phyloP scores from a whole-genome alignment of 2,113 vertebrate genomes.

The Ciconia boyciana region DNA sequence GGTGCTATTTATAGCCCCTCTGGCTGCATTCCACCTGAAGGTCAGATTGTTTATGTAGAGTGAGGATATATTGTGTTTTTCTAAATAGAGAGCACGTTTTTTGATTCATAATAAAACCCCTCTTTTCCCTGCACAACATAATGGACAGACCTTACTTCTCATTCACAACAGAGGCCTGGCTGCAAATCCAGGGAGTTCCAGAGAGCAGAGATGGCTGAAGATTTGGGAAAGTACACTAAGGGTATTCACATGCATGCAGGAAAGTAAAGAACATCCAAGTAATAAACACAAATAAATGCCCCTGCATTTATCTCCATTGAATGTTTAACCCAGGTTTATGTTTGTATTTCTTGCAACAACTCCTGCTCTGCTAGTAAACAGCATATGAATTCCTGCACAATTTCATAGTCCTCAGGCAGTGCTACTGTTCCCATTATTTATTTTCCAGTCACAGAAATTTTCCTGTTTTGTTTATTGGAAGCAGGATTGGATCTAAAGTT shows the following conservation, averaged over 20 bases:
- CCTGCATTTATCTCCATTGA: not conserved
- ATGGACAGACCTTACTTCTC: not conserved
- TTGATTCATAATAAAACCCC: constrained; percentile 27
- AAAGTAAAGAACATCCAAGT: not conserved
- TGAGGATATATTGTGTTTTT: constrained; percentile 65
- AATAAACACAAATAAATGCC: not conserved
- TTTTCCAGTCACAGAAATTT: not conserved
- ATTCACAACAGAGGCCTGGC: not conserved
- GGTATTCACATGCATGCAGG: not conserved
- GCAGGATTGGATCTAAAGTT: not conserved
- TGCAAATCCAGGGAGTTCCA: not conserved
- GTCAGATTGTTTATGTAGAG: constrained; percentile 70
- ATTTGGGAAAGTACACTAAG: not conserved
- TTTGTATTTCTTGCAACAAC: not conserved
- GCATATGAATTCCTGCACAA: not conserved
- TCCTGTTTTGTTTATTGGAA: not conserved
- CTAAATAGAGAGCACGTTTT: constrained; percentile 65
- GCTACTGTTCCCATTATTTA: not conserved
- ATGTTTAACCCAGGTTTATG: not conserved
- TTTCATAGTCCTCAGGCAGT: not conserved
- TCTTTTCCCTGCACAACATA: constrained; percentile 33
- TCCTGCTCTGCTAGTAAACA: not conserved
- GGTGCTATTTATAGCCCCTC: constrained; percentile 69
- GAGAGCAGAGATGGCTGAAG: not conserved
- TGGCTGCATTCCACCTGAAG: constrained; percentile 67